Evolutionary conservation across 2,113 vertebrate species (phyloP).

Genomic region (Pheucticus melanocephalus): DNA sequence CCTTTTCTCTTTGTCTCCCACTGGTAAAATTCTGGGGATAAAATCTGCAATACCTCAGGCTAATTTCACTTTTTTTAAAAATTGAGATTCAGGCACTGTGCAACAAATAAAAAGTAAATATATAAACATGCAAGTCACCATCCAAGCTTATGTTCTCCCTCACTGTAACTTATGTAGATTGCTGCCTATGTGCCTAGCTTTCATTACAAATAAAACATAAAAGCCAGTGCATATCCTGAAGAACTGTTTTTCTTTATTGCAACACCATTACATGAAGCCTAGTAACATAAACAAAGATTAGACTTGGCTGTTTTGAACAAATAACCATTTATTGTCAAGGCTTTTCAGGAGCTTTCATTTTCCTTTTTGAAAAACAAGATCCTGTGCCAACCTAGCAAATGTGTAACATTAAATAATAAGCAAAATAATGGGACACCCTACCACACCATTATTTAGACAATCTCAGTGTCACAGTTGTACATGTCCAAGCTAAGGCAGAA

Average conservation of each 20-base stretch:
- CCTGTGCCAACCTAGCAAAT: constrained; percentile 43
- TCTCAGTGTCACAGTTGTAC: not conserved
- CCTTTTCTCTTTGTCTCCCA: not conserved
- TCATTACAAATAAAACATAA: constrained; percentile 56
- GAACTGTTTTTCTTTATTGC: constrained; percentile 61
- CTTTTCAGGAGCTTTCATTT: constrained; percentile 59
- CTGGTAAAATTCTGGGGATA: not conserved
- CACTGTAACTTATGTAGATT: constrained; percentile 52
- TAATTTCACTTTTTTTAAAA: not conserved
- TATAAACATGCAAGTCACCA: constrained; percentile 41
- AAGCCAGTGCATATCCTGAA: not conserved
- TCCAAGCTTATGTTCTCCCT: constrained; percentile 25
- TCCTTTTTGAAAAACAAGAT: constrained; percentile 46
- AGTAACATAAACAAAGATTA: constrained; percentile 64
- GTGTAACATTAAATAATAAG: constrained; percentile 42
- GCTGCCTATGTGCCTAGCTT: constrained; percentile 33
- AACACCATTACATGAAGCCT: constrained; percentile 22
- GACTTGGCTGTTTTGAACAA: constrained; percentile 50
- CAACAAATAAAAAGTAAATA: constrained; percentile 37
- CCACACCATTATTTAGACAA: not conserved
- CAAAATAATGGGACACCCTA: constrained; percentile 14
- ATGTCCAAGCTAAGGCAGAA: not conserved
- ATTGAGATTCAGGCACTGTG: not conserved
- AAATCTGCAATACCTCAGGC: not conserved
- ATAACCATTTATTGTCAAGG: constrained; percentile 58